phyloP scores from a whole-genome alignment of 2,113 vertebrate species.

The Ammospiza caudacuta region DNA sequence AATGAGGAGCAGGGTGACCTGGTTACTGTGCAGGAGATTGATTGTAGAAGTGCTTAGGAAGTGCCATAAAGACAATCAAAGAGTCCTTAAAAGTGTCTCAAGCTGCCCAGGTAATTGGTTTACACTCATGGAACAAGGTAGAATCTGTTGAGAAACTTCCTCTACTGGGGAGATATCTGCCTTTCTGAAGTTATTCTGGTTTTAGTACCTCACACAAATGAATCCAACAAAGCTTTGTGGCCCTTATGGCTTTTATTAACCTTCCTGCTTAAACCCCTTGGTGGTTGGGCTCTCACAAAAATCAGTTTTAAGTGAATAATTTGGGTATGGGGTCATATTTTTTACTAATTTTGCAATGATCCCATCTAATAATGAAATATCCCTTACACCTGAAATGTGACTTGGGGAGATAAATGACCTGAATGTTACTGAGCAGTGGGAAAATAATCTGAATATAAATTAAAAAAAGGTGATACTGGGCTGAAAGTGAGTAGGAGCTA shows the following conservation, averaged over 20 bases:
- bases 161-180: not conserved
- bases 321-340: not conserved
- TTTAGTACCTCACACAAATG: not conserved
- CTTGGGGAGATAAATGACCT: not conserved
- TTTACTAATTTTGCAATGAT: not conserved
- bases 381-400: not conserved
- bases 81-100: not conserved
- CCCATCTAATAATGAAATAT: not conserved
- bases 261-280: not conserved
- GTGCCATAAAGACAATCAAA: not conserved
- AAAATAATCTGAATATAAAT: not conserved
- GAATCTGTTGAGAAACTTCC: not conserved
- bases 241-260: not conserved
- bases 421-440: not conserved
- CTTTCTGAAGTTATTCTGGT: not conserved
- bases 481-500: not conserved
- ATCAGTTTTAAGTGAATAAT: not conserved
- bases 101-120: not conserved
- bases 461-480: not conserved
- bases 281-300: not conserved
- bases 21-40: not conserved
- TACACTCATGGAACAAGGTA: fast-evolving
- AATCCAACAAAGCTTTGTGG: not conserved
- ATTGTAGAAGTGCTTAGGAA: not conserved
- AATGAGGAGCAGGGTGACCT: not conserved